These are phyloP conservation scores for Drosophila melanosoma DNA, from an alignment of 2,888 invertebrate genomes.

Conservation along the genomic window DNA sequence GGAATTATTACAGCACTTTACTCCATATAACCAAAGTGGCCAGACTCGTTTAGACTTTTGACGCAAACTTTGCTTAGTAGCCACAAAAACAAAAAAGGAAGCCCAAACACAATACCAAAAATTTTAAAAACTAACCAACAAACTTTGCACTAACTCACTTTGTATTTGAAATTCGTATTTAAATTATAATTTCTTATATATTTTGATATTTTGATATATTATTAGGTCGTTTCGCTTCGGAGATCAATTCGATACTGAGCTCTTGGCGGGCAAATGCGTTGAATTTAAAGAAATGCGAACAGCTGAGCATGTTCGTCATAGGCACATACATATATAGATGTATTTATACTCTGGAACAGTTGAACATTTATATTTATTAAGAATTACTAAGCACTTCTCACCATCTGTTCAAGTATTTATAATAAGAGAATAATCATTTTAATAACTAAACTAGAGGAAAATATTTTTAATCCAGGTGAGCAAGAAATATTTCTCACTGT, in stretches of 20 bases:
- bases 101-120: conserved; percentile 3
- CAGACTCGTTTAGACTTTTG: conserved; percentile 32
- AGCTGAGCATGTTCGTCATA: not conserved
- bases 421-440: not conserved
- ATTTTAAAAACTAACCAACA: not conserved
- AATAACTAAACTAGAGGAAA: not conserved
- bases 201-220: too few species aligned
- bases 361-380: not conserved
- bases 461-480: not conserved
- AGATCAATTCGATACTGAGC: conserved; percentile 12
- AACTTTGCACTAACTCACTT: not conserved
- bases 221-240: not conserved
- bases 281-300: conserved; percentile 5
- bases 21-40: conserved; percentile 36
- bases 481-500: too few species aligned
- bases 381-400: not conserved
- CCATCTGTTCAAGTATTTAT: not conserved
- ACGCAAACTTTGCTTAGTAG: conserved; percentile 10
- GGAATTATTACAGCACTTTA: conserved; percentile 27
- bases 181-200: not conserved
- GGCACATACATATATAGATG: not conserved
- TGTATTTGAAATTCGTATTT: not conserved
- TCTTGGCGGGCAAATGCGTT: not conserved
- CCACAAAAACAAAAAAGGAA: not conserved
- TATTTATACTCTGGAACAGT: not conserved